phyloP scores from a whole-genome alignment of 2,113 vertebrate genomes.

The Laterallus jamaicensis region DNA sequence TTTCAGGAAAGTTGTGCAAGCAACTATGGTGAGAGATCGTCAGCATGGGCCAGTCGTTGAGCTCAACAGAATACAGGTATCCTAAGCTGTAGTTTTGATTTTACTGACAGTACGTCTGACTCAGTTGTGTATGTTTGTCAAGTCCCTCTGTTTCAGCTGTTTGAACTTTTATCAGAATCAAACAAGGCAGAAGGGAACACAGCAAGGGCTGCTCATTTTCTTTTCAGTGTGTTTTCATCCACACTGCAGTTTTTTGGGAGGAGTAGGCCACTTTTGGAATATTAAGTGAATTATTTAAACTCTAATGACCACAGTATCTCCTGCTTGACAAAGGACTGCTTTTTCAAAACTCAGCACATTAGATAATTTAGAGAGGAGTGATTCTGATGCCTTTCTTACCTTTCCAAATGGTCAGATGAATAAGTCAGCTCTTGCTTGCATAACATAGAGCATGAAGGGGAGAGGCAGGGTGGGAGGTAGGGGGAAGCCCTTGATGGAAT shows the following conservation, averaged over 20 bases:
- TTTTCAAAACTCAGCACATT: not conserved
- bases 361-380: not conserved
- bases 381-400: not conserved
- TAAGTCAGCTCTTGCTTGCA: constrained; percentile 13
- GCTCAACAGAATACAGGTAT: constrained; percentile 97
- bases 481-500: not conserved
- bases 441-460: not conserved
- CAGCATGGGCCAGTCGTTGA: constrained; percentile 98
- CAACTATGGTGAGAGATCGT: constrained; percentile 96
- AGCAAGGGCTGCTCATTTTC: not conserved
- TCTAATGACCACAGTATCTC: not conserved
- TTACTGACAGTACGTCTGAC: not conserved
- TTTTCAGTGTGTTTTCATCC: not conserved
- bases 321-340: not conserved
- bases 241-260: not conserved
- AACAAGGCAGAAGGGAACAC: not conserved
- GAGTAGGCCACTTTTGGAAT: not conserved
- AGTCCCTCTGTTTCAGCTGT: not conserved
- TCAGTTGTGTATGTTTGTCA: not conserved
- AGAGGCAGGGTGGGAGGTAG: no score
- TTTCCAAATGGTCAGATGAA: constrained; percentile 45
- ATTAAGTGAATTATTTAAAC: not conserved
- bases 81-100: not conserved
- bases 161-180: not conserved
- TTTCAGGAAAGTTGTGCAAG: constrained; percentile 97